Conservation (phyloP, 2,797 vertebrate species). For the Arctocebus calabarensis region DNA sequence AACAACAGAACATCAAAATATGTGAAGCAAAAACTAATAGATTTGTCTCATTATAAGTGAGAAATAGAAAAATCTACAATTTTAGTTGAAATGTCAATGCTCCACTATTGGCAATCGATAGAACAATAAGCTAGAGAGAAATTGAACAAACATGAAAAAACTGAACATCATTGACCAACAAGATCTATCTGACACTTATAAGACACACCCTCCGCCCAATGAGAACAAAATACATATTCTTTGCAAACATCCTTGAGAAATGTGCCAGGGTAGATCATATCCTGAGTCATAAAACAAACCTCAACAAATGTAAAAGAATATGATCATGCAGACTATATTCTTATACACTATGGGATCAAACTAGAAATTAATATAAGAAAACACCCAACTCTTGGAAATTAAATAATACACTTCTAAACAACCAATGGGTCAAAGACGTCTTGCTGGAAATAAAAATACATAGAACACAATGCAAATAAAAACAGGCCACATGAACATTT, state of each 20-base stretch:
- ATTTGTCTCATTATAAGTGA: conserved; percentile 9
- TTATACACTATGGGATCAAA: background rate
- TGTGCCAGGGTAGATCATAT: background rate
- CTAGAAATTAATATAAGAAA: background rate
- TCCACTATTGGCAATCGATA: background rate
- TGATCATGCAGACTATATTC: background rate
- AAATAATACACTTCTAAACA: background rate
- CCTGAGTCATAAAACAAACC: background rate
- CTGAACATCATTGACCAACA: background rate
- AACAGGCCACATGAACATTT: background rate
- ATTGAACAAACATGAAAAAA: background rate
- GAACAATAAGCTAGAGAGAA: background rate
- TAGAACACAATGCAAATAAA: background rate
- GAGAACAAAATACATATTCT: background rate
- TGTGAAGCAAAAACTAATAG: background rate
- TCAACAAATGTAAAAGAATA: background rate
- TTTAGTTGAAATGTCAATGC: background rate
- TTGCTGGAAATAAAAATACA: background rate
- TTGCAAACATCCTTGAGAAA: background rate
- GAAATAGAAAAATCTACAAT: background rate
- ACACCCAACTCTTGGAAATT: background rate
- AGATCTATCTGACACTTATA: background rate
- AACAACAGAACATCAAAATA: background rate
- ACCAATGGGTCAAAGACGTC: background rate
- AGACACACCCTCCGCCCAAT: background rate